A percentile compares a stretch with the other conserved stretches of the same genome.
These are phyloP conservation scores for Amiota communis DNA, from an alignment of 2,888 invertebrate species.

Conservation along the genomic window DNA sequence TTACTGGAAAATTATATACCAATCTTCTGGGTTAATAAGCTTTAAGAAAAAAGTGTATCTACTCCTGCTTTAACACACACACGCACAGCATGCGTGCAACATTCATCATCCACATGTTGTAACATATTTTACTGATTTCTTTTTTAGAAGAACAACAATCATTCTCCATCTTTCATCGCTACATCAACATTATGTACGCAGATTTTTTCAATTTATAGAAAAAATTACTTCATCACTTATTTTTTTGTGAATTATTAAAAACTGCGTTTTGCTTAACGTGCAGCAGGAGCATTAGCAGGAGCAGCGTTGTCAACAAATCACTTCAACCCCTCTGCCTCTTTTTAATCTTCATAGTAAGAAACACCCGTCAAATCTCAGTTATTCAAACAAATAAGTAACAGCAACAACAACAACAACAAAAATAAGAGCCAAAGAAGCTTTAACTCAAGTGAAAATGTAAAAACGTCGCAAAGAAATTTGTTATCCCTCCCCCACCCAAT, in stretches of 20 bases:
- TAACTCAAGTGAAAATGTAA: conserved; percentile 52
- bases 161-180: background rate
- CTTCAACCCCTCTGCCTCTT: conserved; percentile 39
- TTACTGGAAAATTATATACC: too few species aligned
- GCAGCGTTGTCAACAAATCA: conserved; percentile 66
- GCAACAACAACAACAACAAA: too few species aligned
- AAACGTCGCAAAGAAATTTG: conserved; percentile 67
- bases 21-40: background rate
- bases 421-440: too few species aligned
- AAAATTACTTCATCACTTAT: conserved; percentile 67
- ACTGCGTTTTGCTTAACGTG: background rate
- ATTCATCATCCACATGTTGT: conserved; percentile 61
- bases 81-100: conserved; percentile 54
- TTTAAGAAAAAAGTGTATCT: background rate
- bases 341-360: too few species aligned
- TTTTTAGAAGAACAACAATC: too few species aligned
- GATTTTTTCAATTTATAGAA: conserved; percentile 63
- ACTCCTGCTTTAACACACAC: background rate
- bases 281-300: too few species aligned
- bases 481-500: conserved; percentile 43
- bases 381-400: too few species aligned
- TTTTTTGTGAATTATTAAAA: conserved; percentile 6
- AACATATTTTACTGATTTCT: conserved; percentile 37
- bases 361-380: too few species aligned
- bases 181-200: conserved; percentile 25